Percentiles rank a stretch among this genome's conserved stretches.
phyloP scores from a whole-genome alignment of 2,888 invertebrate genomes.

The Dendrolimus houi region DNA sequence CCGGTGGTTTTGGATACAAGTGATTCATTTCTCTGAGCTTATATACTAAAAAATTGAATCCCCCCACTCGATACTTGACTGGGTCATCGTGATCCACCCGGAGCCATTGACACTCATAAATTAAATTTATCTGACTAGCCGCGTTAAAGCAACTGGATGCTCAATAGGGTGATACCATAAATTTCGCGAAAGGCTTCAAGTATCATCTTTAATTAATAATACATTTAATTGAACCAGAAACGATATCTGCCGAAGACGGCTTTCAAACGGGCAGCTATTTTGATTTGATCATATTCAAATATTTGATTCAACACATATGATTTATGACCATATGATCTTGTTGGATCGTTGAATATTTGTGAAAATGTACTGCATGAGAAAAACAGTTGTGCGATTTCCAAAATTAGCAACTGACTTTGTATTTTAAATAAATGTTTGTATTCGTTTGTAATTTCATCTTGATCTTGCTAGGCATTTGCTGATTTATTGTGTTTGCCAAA shows the following conservation, averaged over 20 bases:
- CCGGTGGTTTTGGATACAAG: slow-evolving; percentile 46
- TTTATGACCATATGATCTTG: slow-evolving; percentile 1
- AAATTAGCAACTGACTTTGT: too few relatives aligned
- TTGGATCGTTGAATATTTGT: not conserved
- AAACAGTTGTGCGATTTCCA: too few relatives aligned
- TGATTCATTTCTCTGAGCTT: slow-evolving; percentile 56
- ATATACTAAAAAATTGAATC: slow-evolving; percentile 51
- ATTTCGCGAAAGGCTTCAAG: slow-evolving; percentile 22
- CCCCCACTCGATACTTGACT: slow-evolving; percentile 48
- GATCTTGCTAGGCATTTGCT: too few relatives aligned
- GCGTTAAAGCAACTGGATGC: slow-evolving; percentile 53
- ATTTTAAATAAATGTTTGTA: too few relatives aligned
- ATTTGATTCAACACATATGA: not conserved
- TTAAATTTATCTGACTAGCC: slow-evolving; percentile 44
- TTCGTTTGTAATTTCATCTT: too few relatives aligned
- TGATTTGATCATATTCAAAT: not conserved
- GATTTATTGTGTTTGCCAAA: too few relatives aligned
- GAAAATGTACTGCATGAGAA: too few relatives aligned
- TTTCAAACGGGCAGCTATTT: not conserved
- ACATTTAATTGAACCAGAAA: slow-evolving; percentile 26
- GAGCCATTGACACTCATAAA: slow-evolving; percentile 58
- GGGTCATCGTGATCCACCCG: slow-evolving; percentile 43
- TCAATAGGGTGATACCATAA: slow-evolving; percentile 39
- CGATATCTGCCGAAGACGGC: slow-evolving; percentile 1
- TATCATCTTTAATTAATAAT: slow-evolving; percentile 24